These are phyloP conservation scores for Pecten maximus DNA, from an alignment of 2,888 invertebrate genomes.

Conservation along the genomic window DNA sequence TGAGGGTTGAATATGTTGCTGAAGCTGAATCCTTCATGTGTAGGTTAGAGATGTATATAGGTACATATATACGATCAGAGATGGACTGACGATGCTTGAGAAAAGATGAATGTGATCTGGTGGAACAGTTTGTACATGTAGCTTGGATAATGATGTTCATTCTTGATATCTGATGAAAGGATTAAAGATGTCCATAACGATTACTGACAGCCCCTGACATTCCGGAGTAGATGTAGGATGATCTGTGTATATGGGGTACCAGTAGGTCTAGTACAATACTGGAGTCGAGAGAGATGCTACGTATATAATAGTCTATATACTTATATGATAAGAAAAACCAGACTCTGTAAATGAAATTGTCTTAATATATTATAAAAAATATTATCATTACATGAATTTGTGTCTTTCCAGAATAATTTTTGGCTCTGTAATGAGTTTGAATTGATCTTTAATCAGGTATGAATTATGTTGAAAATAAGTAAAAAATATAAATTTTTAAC, in stretches of 20 bases:
- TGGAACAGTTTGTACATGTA: slow-evolving; percentile 6
- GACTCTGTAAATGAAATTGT: too few relatives aligned
- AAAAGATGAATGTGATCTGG: slow-evolving; percentile 24
- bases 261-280: too few relatives aligned
- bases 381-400: too few relatives aligned
- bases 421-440: too few relatives aligned
- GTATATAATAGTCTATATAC: too few relatives aligned
- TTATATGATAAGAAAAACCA: too few relatives aligned
- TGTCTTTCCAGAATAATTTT: too few relatives aligned
- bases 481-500: too few relatives aligned
- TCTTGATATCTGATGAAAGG: slow-evolving; percentile 25
- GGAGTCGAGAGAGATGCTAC: too few relatives aligned
- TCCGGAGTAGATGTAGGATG: not conserved
- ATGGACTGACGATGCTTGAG: not conserved
- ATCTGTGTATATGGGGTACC: not conserved
- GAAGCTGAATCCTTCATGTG: not conserved
- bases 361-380: too few relatives aligned
- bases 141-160: slow-evolving; percentile 26
- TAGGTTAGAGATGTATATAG: not conserved
- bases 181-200: not conserved
- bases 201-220: not conserved
- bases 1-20: not conserved
- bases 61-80: not conserved
- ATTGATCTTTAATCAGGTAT: too few relatives aligned
- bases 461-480: too few relatives aligned